These are phyloP conservation scores for Semotilus atromaculatus DNA, from an alignment of 2,797 vertebrate genomes.

Conservation along the genomic window DNA sequence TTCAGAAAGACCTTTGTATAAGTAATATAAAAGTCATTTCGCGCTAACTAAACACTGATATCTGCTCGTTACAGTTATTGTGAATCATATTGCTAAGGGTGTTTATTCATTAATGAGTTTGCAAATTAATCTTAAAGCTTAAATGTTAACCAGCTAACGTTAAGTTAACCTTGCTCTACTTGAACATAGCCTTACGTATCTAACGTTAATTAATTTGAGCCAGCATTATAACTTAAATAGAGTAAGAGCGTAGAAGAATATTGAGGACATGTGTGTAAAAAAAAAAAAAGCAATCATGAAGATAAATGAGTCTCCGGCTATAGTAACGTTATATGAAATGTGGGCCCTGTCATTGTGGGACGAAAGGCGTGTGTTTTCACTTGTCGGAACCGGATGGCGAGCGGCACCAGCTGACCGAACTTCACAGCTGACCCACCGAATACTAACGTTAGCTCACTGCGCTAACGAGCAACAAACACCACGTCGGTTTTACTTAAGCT, in stretches of 20 bases:
- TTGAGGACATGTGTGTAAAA: background rate
- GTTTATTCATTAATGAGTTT: background rate
- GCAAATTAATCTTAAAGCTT: background rate
- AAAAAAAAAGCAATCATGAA: background rate
- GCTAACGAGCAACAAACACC: background rate
- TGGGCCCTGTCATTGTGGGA: background rate
- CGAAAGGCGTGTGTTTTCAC: background rate
- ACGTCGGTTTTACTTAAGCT: background rate
- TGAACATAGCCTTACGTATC: background rate
- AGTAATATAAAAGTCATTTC: background rate
- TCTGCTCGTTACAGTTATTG: background rate
- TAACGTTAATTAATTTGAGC: background rate
- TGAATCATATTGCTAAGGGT: background rate
- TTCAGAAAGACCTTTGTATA: background rate
- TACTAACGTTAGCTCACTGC: background rate
- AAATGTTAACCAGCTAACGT: background rate
- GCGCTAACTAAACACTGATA: background rate
- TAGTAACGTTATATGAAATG: too few relatives aligned
- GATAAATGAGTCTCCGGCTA: background rate
- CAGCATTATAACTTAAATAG: background rate
- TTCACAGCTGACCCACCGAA: background rate
- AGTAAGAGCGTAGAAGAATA: background rate
- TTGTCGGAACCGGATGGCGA: background rate
- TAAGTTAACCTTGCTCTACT: background rate
- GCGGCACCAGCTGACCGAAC: constrained; percentile 14